These are phyloP conservation scores for Chrysopilus asiliformis DNA, from an alignment of 2,888 invertebrate genomes.

Conservation along the genomic window DNA sequence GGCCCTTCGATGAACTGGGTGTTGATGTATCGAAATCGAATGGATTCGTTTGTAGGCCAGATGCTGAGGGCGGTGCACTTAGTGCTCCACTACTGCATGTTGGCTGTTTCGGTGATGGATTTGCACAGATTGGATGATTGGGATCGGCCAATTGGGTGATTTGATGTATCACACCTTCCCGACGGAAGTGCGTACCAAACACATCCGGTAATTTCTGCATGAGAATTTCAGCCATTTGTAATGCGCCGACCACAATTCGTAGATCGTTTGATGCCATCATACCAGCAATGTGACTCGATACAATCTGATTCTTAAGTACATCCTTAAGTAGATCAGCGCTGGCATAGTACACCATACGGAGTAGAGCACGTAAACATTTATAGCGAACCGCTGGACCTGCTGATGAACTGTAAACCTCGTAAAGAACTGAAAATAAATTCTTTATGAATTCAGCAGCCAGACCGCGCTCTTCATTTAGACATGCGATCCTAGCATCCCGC, in stretches of 20 bases:
- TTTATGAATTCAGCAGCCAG: slow-evolving; percentile 56
- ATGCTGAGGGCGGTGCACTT: slow-evolving; percentile 30
- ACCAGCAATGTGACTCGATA: slow-evolving; percentile 93
- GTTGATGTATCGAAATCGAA: slow-evolving; percentile 29
- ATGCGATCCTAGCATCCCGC: slow-evolving; percentile 52
- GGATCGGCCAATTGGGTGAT: slow-evolving; percentile 56
- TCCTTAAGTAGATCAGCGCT: slow-evolving; percentile 72
- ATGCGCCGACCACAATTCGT: slow-evolving; percentile 88
- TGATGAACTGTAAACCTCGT: slow-evolving; percentile 96
- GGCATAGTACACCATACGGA: slow-evolving; percentile 94
- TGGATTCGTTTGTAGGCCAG: slow-evolving; percentile 27
- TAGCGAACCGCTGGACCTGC: slow-evolving; percentile 96
- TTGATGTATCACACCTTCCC: slow-evolving; percentile 97
- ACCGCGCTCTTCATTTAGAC: slow-evolving; percentile 54
- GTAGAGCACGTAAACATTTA: slow-evolving; percentile 87
- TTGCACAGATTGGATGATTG: slow-evolving; percentile 43
- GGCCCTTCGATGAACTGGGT: slow-evolving; percentile 19
- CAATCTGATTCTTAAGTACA: slow-evolving; percentile 56
- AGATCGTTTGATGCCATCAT: slow-evolving; percentile 97
- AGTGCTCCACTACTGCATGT: slow-evolving; percentile 27
- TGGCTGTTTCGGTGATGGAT: slow-evolving; percentile 41
- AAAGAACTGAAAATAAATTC: slow-evolving; percentile 84
- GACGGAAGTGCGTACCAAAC: slow-evolving; percentile 87
- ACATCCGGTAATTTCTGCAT: slow-evolving; percentile 94
- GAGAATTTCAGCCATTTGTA: slow-evolving; percentile 93